Conservation (phyloP, 1,140 invertebrate species). For the Papilio glaucus region DNA sequence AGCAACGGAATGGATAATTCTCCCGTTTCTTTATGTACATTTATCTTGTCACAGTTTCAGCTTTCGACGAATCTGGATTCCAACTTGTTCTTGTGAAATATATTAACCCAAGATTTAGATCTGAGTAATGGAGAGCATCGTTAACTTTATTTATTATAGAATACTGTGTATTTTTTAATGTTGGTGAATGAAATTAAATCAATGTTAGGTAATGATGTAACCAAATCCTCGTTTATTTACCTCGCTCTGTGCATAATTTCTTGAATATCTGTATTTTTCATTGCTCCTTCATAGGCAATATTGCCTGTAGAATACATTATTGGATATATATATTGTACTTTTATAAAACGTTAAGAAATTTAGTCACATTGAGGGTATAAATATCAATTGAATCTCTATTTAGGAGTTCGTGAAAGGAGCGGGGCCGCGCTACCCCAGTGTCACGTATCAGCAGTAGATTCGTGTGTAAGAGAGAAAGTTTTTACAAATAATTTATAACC, state of each 20-base stretch:
- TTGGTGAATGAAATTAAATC: background rate
- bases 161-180: background rate
- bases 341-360: background rate
- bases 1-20: constrained; percentile 25
- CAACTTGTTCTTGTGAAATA: background rate
- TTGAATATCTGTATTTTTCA: too few species aligned
- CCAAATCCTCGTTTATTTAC: background rate
- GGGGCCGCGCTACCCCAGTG: background rate
- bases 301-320: too few species aligned
- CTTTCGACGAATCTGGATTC: constrained; percentile 17
- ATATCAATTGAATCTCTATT: constrained; percentile 37
- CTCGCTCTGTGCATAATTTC: background rate
- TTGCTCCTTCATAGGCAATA: too few species aligned
- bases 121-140: background rate
- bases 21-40: constrained; percentile 21
- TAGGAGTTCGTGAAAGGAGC: constrained; percentile 27
- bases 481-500: constrained; percentile 47
- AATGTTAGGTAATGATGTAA: background rate
- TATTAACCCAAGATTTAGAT: background rate
- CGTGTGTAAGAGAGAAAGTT: constrained; percentile 36
- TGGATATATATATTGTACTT: too few species aligned
- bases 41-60: constrained; percentile 30
- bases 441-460: constrained; percentile 36
- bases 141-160: background rate
- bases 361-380: constrained; percentile 31